Evolutionary conservation across 1,140 invertebrate genomes (phyloP), one percentile per base, ranked within the genome.

Genomic region (Dufourea novaeangliae): DNA sequence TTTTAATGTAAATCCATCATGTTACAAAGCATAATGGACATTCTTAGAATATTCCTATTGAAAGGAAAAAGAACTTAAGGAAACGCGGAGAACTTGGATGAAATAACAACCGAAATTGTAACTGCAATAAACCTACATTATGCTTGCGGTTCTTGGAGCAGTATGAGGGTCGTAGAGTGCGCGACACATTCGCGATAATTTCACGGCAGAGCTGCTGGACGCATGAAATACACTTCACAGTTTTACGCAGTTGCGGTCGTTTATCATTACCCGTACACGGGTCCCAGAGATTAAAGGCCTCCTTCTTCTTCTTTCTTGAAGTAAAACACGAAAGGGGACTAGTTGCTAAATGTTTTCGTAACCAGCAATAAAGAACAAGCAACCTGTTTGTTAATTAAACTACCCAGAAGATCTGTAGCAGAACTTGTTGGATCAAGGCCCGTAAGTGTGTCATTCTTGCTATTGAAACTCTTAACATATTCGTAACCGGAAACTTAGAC

Each of bases 121-220:
- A 46, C 25, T 46, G 46, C 46, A 29, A 72, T 72, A 72, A 73
- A 73, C 54, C 44, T 73, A 44, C 72, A 41, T 79, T 50, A 79
- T 77, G 67, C 41, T 56, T 32, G 72, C 37, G 66, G 72, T 82
- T 71, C 80, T 63, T 81, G 62, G 62, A 62, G 39, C 44, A 50
- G 80, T 69, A n/a, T 52, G 37, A 11, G 56, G 25, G 25, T 17
- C 25, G 37, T 25, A 70, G 44, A 54, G 61, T 41, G 54, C 25
- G 37, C 78, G 71, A 78, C 71, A 75, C 72, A 39, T 59, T 80
- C 46, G 80, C 72, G 66, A 81, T 80, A 82, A 80, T 79, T 77
- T 82, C 50, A 34, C 52, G 3, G 22, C 70, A 56, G 54, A 76
- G 69, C 56, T 67, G 52, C 67, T 74, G 63, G 66, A 68, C 41